A percentile compares a stretch with the other conserved stretches of the same genome.
Conservation (phyloP, 1,140 invertebrate genomes). For the Listronotus bonariensis region DNA sequence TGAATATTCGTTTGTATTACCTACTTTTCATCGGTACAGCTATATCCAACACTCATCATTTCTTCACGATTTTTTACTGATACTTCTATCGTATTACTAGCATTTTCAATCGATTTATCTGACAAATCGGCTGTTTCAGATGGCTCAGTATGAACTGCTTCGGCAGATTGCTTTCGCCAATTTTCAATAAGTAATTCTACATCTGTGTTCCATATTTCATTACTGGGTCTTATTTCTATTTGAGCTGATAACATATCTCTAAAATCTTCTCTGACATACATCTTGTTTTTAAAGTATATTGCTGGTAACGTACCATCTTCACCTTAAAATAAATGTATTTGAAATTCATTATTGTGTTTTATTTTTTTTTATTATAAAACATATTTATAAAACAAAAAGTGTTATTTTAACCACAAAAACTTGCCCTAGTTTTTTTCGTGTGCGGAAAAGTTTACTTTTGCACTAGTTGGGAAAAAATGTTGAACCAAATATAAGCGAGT, state of each 20-base stretch:
- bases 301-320: slow-evolving; percentile 38
- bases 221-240: slow-evolving; percentile 30
- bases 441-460: too few relatives aligned
- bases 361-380: too few relatives aligned
- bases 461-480: too few relatives aligned
- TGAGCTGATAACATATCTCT: slow-evolving; percentile 41
- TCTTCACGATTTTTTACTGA: background rate
- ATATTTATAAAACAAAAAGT: too few relatives aligned
- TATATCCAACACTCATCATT: background rate
- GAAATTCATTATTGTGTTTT: too few relatives aligned
- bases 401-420: too few relatives aligned
- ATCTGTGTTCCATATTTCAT: slow-evolving; percentile 47
- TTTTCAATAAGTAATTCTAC: slow-evolving; percentile 35
- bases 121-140: too few relatives aligned
- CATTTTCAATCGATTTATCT: background rate
- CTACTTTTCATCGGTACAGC: background rate
- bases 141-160: background rate
- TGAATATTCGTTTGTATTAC: too few relatives aligned
- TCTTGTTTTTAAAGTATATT: slow-evolving; percentile 46
- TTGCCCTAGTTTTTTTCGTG: too few relatives aligned
- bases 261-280: slow-evolving; percentile 51
- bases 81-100: too few relatives aligned
- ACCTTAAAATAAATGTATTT: slow-evolving; percentile 4
- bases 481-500: too few relatives aligned
- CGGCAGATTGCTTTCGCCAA: slow-evolving; percentile 2